Evolutionary conservation across 2,113 vertebrate species (phyloP), one percentile per base, ranked within the genome.

Genomic region (Notiomystis cincta): DNA sequence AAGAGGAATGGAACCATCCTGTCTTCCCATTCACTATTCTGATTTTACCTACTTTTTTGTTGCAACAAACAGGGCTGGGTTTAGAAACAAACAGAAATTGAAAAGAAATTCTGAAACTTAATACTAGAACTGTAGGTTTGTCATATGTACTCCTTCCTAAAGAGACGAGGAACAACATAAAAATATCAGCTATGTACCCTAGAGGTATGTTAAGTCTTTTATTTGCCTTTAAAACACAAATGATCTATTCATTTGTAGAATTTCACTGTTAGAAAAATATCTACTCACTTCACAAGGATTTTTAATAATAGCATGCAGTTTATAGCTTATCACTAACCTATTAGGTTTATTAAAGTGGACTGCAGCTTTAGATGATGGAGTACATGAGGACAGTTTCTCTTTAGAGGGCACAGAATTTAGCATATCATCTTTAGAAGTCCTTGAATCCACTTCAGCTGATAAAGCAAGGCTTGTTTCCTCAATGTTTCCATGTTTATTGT

Each of bases 261-360:
- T n/a, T 69, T 47, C 22, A 58, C 38, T 38, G 11, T 38, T 42
- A 61, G 31, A 67, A 76, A 95, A 89, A 18, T 13, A 67, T 11
- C 38, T 47, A 58, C 40, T 19, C 7, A 37, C 12, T 72, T 44
- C 1, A 54, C 30, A 78, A 67, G 13, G 65, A 54, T 19, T 45
- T 76, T 48, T 42, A 27, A 82, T 70, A 71, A 38, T 40, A 25
- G 7, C 13, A 76, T 56, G 87, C 53, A 77, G 44, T 82, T 91
- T 25, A 77, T 5, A 95, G 77, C 27, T 45, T n/a, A 75, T 40
- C n/a, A 98, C 98, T 98, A 85, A 99, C 99, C 99, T 98, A 96
- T 99, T 99, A 10, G 99, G 99, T 89, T 99, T 99, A 97, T 99
- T 98, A 76, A 99, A 99, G 91, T 98, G 98, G 66, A 98, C 98